Percentiles rank a stretch among this genome's conserved stretches.
These are phyloP conservation scores for Jaculus jaculus DNA, from an alignment of 2,113 vertebrate genomes.

Conservation along the genomic window DNA sequence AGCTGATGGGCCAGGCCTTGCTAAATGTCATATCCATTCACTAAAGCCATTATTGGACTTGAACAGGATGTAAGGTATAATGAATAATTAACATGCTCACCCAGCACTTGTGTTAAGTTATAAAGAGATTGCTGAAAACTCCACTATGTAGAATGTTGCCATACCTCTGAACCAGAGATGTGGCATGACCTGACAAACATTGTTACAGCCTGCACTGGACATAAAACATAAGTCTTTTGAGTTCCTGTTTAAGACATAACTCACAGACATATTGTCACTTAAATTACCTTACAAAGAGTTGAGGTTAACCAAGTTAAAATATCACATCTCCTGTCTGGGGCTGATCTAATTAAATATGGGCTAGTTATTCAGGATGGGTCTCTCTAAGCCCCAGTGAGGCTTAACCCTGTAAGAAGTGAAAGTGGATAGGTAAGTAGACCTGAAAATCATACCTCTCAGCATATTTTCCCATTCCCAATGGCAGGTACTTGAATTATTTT, in stretches of 20 bases:
- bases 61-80: background rate
- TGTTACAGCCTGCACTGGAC: conserved; percentile 1
- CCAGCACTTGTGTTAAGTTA: background rate
- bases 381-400: background rate
- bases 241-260: conserved; percentile 53
- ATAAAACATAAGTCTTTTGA: conserved; percentile 50
- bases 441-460: background rate
- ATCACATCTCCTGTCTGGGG: conserved; percentile 25
- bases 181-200: conserved; percentile 40
- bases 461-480: conserved; percentile 64
- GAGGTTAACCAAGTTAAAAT: conserved; percentile 68
- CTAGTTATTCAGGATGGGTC: background rate
- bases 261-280: conserved; percentile 49
- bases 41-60: background rate
- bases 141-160: background rate
- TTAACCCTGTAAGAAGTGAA: background rate
- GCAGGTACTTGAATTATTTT: conserved; percentile 97
- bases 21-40: background rate
- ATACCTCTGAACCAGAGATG: background rate
- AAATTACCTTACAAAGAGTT: conserved; percentile 66
- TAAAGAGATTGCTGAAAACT: background rate
- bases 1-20: background rate
- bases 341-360: conserved; percentile 72
- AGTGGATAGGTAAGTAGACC: background rate
- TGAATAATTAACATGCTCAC: conserved; percentile 22